These are phyloP conservation scores for Lasioglossum albipes DNA, from an alignment of 1,140 invertebrate genomes.

Conservation along the genomic window DNA sequence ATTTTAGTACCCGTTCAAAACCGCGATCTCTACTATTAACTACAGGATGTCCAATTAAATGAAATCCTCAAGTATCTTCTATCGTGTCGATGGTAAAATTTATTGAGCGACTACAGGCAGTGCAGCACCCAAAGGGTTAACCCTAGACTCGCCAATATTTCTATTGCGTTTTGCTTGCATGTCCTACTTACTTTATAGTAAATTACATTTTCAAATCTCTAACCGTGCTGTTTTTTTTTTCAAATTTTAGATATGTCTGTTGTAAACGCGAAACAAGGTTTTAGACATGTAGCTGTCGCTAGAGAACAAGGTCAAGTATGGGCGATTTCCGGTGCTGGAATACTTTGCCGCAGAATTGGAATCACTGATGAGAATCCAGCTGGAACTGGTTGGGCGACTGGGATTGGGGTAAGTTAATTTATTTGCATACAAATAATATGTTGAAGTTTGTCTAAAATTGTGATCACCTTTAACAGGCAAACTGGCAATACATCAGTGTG, in stretches of 20 bases:
- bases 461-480: constrained; percentile 69
- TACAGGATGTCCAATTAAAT: no score
- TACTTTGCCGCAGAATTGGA: constrained; percentile 86
- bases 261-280: constrained; percentile 79
- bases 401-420: constrained; percentile 83
- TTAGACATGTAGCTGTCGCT: constrained; percentile 84
- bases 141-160: background rate
- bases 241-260: constrained; percentile 73
- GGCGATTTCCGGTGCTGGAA: constrained; percentile 87
- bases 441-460: background rate
- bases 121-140: background rate
- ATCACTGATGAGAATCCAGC: constrained; percentile 85
- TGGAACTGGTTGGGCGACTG: constrained; percentile 88
- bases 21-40: no score
- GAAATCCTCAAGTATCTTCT: no score
- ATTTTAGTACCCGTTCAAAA: no score
- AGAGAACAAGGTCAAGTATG: constrained; percentile 83
- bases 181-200: no score
- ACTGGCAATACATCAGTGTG: constrained; percentile 77
- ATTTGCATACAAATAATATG: background rate
- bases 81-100: background rate
- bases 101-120: background rate
- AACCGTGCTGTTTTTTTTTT: background rate
- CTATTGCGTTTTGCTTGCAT: background rate
- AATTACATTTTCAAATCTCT: background rate